phyloP scores from a whole-genome alignment of 2,797 vertebrate species.

The Hippopotamyrus pictus region DNA sequence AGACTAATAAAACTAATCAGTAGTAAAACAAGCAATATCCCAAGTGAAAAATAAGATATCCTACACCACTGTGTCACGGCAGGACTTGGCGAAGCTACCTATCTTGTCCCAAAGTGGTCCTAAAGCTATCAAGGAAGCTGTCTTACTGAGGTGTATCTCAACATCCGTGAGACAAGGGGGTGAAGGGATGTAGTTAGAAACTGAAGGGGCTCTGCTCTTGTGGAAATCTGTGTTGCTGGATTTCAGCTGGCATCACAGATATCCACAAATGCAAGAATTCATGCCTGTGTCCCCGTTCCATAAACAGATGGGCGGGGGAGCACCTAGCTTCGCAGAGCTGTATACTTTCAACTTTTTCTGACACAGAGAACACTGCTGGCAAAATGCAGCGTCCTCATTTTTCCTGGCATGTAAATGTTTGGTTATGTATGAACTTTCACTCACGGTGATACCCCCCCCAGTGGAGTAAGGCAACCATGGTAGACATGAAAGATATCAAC shows the following conservation, averaged over 20 bases:
- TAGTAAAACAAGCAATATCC: not conserved
- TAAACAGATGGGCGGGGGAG: not conserved
- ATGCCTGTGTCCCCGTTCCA: not conserved
- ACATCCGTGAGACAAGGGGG: not conserved
- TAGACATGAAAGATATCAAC: not conserved
- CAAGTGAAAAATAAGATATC: not conserved
- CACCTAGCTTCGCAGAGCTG: not conserved
- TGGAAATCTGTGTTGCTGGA: not conserved
- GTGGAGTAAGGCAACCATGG: not conserved
- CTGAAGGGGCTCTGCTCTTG: not conserved
- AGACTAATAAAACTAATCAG: not conserved
- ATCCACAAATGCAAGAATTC: not conserved
- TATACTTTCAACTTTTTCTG: not conserved
- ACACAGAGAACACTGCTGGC: not conserved
- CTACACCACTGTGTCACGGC: not conserved
- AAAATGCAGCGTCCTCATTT: not conserved
- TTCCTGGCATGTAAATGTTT: slow-evolving; percentile 9
- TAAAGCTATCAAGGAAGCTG: not conserved
- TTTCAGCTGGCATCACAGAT: not conserved
- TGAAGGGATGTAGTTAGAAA: not conserved
- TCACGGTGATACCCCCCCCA: not conserved
- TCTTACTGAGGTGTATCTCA: not conserved
- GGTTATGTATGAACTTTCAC: not conserved
- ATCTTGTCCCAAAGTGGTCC: not conserved
- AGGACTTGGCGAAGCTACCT: not conserved